Conservation (phyloP, 2,797 vertebrate species). For the Amblyraja radiata region DNA sequence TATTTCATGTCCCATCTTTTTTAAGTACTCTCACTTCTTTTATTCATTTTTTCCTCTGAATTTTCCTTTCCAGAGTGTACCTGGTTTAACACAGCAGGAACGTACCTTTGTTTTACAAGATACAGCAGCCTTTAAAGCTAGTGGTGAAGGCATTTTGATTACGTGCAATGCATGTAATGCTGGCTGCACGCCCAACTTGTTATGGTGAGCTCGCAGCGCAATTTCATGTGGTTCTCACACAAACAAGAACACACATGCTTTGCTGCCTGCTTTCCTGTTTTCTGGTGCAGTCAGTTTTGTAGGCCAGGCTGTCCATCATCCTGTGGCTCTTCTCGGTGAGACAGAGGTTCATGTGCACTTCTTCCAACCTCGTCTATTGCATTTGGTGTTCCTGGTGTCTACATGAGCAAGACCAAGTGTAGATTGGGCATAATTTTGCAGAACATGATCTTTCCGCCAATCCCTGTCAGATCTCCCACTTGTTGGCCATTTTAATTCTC, state of each 20-base stretch:
- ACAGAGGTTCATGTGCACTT: too few species aligned
- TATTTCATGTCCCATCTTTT: too few species aligned
- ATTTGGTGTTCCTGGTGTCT: too few species aligned
- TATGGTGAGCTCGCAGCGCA: not conserved
- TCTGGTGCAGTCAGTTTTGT: not conserved
- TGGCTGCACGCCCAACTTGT: not conserved
- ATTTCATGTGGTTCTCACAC: not conserved
- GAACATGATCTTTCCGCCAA: too few species aligned
- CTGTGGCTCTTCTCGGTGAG: not conserved
- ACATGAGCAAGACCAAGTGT: too few species aligned
- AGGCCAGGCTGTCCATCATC: not conserved
- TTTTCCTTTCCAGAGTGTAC: not conserved
- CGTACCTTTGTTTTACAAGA: not conserved
- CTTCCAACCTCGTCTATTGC: too few species aligned
- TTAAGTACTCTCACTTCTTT: too few species aligned
- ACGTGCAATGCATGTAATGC: too few species aligned
- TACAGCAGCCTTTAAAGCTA: not conserved
- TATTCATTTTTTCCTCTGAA: not conserved
- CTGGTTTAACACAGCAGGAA: too few species aligned
- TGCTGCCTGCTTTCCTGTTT: not conserved
- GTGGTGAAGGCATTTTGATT: not conserved
- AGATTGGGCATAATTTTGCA: too few species aligned
- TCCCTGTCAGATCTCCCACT: too few species aligned
- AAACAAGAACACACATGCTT: not conserved
- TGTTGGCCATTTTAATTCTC: too few species aligned